These are phyloP conservation scores for Sus cebifrons DNA, from an alignment of 2,797 vertebrate species.

Conservation along the genomic window DNA sequence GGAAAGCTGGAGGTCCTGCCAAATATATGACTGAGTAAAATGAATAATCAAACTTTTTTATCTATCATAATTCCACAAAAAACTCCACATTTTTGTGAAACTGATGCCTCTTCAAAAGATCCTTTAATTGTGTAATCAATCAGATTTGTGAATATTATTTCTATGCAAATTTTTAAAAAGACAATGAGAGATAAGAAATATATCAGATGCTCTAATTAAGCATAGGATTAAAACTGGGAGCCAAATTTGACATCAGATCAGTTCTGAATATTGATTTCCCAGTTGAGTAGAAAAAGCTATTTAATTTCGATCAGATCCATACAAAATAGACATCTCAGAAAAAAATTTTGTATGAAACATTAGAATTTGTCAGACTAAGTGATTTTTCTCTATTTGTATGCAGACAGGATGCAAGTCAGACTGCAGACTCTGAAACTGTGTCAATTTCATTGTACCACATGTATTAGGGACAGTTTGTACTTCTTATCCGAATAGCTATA, in stretches of 20 bases:
- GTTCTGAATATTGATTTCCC: slow-evolving; percentile 59
- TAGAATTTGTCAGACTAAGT: slow-evolving; percentile 39
- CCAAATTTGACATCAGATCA: slow-evolving; percentile 49
- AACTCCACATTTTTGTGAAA: slow-evolving; percentile 33
- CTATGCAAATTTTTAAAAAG: slow-evolving; percentile 7
- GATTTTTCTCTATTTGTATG: slow-evolving; percentile 63
- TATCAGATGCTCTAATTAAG: slow-evolving; percentile 37
- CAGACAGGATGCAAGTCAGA: not conserved
- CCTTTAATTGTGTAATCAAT: slow-evolving; percentile 50
- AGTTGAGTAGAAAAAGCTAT: slow-evolving; percentile 47
- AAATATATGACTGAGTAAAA: not conserved
- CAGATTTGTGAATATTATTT: slow-evolving; percentile 15
- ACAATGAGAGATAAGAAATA: slow-evolving; percentile 55
- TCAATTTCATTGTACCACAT: not conserved
- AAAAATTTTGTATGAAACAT: slow-evolving; percentile 37
- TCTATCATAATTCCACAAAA: slow-evolving; percentile 6
- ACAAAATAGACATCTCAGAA: slow-evolving; percentile 48
- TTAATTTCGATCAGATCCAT: slow-evolving; percentile 55
- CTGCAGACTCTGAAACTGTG: slow-evolving; percentile 2
- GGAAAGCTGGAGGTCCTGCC: slow-evolving; percentile 15
- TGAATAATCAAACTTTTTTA: slow-evolving; percentile 12
- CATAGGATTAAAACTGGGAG: slow-evolving; percentile 36
- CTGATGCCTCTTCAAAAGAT: slow-evolving; percentile 31
- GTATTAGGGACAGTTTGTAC: slow-evolving; percentile 13
- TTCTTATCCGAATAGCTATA: slow-evolving; percentile 20